Conservation (phyloP, 2,888 invertebrate genomes). For the Chrysopilus asiliformis region DNA sequence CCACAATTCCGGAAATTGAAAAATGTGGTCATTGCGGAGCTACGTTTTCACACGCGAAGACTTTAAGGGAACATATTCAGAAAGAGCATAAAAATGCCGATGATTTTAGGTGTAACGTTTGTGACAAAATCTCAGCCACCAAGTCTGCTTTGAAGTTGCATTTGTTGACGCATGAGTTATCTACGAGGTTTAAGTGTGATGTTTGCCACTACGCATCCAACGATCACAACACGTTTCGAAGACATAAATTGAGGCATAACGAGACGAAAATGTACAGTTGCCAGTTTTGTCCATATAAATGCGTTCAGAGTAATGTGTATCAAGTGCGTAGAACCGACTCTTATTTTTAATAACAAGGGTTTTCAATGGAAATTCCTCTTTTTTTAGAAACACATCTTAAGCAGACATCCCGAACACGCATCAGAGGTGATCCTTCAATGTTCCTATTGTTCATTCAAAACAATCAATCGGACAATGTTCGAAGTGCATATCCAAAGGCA, state of each 20-base stretch:
- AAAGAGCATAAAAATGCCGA: slow-evolving; percentile 44
- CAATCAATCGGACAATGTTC: slow-evolving; percentile 30
- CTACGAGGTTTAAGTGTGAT: slow-evolving; percentile 54
- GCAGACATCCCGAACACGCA: slow-evolving; percentile 60
- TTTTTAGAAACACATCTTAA: slow-evolving; percentile 51
- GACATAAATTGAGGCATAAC: slow-evolving; percentile 65
- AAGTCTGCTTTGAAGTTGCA: slow-evolving; percentile 43
- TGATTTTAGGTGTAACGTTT: slow-evolving; percentile 42
- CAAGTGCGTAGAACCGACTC: slow-evolving; percentile 33
- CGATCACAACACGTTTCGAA: slow-evolving; percentile 68
- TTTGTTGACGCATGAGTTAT: slow-evolving; percentile 29
- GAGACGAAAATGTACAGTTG: slow-evolving; percentile 66
- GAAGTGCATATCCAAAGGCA: slow-evolving; percentile 31
- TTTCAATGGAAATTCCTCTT: neutral
- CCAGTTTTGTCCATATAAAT: slow-evolving; percentile 61
- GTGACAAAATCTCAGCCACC: slow-evolving; percentile 25
- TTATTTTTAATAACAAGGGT: neutral
- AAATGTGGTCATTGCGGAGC: slow-evolving; percentile 36
- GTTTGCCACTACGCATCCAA: slow-evolving; percentile 57
- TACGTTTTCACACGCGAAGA: slow-evolving; percentile 29
- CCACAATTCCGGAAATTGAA: slow-evolving; percentile 17
- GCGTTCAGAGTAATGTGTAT: slow-evolving; percentile 67
- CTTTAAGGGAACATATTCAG: slow-evolving; percentile 40
- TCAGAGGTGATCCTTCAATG: slow-evolving; percentile 41
- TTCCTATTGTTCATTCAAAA: slow-evolving; percentile 26